phyloP scores from a whole-genome alignment of 2,113 vertebrate species.

The Melanerpes formicivorus region DNA sequence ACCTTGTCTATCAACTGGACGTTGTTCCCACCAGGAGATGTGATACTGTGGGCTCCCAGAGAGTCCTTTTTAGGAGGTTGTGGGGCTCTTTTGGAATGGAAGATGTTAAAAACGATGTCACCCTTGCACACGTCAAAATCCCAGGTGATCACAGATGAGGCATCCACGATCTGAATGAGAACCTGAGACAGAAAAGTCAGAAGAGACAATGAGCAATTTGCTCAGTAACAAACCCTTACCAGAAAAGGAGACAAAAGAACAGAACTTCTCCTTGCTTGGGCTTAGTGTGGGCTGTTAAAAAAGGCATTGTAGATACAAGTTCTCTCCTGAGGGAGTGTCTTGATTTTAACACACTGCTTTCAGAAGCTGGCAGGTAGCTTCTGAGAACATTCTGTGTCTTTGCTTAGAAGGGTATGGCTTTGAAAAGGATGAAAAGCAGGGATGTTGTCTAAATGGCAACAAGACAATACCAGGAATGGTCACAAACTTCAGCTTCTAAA shows the following conservation, averaged over 20 bases:
- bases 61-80: conserved; percentile 88
- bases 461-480: not conserved
- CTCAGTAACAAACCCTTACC: not conserved
- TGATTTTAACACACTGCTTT: not conserved
- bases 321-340: not conserved
- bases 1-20: conserved; percentile 88
- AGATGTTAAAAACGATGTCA: conserved; percentile 92
- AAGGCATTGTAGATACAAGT: not conserved
- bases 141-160: conserved; percentile 95
- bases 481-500: not conserved
- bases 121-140: conserved; percentile 97
- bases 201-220: not conserved
- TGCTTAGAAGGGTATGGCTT: not conserved
- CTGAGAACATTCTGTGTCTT: not conserved
- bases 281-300: not conserved
- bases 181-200: conserved; percentile 73
- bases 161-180: conserved; percentile 90
- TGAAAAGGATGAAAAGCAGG: not conserved
- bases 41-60: conserved; percentile 83
- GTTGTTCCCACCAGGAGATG: conserved; percentile 85
- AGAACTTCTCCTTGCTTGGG: not conserved
- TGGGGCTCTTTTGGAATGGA: conserved; percentile 88
- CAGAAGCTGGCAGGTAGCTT: not conserved
- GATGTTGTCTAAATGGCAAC: not conserved
- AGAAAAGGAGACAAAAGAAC: not conserved